Base-by-base conservation (phyloP, 2,797 vertebrate species). In the Enteromius thamalakanensis region DNA sequence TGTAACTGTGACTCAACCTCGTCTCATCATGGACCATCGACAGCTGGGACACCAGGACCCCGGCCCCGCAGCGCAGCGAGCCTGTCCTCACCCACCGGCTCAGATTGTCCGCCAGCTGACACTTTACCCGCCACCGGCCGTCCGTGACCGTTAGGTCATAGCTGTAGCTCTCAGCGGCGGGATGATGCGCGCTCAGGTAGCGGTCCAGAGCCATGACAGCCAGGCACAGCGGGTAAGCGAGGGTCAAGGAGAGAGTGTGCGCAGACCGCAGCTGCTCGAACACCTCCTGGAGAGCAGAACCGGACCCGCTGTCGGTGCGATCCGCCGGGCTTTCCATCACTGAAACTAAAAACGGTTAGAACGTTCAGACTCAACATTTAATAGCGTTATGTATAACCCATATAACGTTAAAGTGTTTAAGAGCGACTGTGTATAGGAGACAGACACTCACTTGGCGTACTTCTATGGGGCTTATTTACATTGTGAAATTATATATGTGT, bases 81-180 rank as follows among this genome's bases (percentile, higher is more conserved):
- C 96, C 96, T 1, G 83, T 90, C 80, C 94, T 93, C 0, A 97
- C 94, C 68, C 96, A 87, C 17, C 84, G 83, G 45, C 91, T 94
- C 15, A 98, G 90, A 23, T 69, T 55, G 0, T 92, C 87, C 47
- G 93, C 90, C 21, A 97, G 88, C 69, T 88, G 85, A 84, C 96
- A 97, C 4, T 95, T 97, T 17, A 92, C 91, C 64, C 84, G 85
- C 84, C 88, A 93, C 0, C 83, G 81, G 4, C 96, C 96, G 14
- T 97, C 96, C 0, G 93, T 94, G 6, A 97, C 23, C 0, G 95
- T 97, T 87, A 97, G 74, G 14, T 99, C 97, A 86, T 96, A 98
- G 89, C 88, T 93, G 88, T 95, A 97, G 79, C 82, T 89, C 78
- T 92, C 85, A 0, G 65, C 6, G 1, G n/a, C 23, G 9, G 70